Evolutionary conservation across 2,888 invertebrate genomes (phyloP).

Genomic region (Lepidocyrtoides sp.): DNA sequence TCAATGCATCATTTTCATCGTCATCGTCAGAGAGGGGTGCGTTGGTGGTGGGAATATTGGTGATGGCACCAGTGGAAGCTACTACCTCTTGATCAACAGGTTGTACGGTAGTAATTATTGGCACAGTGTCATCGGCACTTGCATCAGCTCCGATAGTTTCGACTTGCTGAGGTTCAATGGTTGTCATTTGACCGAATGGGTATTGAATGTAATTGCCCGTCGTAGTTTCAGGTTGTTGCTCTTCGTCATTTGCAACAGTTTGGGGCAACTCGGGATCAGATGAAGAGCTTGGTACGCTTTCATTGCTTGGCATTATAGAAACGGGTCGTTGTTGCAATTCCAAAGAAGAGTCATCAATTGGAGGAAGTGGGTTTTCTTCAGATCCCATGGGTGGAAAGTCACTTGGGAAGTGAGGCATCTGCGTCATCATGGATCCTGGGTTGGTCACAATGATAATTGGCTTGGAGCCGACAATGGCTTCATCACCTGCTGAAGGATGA

Average conservation of each 20-base stretch:
- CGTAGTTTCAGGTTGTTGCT: slow-evolving; percentile 43
- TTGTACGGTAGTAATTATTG: slow-evolving; percentile 23
- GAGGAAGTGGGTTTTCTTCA: slow-evolving; percentile 17
- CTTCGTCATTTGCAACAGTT: slow-evolving; percentile 17
- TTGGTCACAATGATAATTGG: slow-evolving; percentile 67
- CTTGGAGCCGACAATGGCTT: slow-evolving; percentile 66
- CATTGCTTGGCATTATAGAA: not conserved
- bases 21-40: slow-evolving; percentile 12
- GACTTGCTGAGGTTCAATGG: slow-evolving; percentile 39
- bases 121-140: not conserved
- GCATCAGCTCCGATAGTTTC: slow-evolving; percentile 25
- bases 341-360: slow-evolving; percentile 63
- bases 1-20: slow-evolving; percentile 50
- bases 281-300: not conserved
- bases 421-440: not conserved
- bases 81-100: not conserved
- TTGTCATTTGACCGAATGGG: slow-evolving; percentile 45
- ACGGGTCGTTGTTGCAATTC: slow-evolving; percentile 56
- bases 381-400: slow-evolving; percentile 68
- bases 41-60: not conserved
- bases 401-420: slow-evolving; percentile 51
- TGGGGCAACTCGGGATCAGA: slow-evolving; percentile 43
- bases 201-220: slow-evolving; percentile 3
- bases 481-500: slow-evolving; percentile 39
- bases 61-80: not conserved